phyloP scores from a whole-genome alignment of 2,797 vertebrate genomes.

The Onychomys leucogaster region DNA sequence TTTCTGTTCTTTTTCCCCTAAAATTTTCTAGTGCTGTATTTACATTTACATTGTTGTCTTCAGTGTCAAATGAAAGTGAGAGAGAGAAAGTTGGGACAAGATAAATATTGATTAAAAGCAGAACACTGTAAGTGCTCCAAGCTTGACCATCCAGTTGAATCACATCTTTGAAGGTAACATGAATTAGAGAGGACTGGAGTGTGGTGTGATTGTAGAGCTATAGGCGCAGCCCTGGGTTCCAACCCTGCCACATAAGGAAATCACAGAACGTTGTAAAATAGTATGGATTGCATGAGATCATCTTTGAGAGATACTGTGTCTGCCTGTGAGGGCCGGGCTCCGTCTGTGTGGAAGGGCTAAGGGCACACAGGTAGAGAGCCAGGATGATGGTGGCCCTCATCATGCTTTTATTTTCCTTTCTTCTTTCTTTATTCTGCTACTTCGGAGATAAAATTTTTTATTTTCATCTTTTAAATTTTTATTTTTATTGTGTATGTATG shows the following conservation, averaged over 20 bases:
- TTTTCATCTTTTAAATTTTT: not conserved
- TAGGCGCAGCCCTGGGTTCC: not conserved
- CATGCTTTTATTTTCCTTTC: not conserved
- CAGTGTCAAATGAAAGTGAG: not conserved
- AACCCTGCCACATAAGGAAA: not conserved
- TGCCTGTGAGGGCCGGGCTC: rapidly evolving
- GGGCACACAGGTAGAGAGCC: no score
- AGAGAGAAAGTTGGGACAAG: no score
- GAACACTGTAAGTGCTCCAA: not conserved
- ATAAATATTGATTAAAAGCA: not conserved
- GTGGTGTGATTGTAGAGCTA: no score
- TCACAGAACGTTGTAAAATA: not conserved
- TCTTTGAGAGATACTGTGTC: not conserved
- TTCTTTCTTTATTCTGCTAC: not conserved
- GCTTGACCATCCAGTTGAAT: not conserved
- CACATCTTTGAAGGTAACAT: not conserved
- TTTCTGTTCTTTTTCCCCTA: not conserved
- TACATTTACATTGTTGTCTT: not conserved
- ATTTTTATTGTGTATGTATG: not conserved
- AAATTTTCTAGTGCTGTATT: not conserved
- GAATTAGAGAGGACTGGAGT: not conserved
- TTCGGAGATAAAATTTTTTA: not conserved
- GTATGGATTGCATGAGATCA: not conserved
- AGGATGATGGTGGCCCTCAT: not conserved
- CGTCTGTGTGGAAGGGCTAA: not conserved